Conservation (phyloP, 2,888 invertebrate species). For the Chirona hameri region DNA sequence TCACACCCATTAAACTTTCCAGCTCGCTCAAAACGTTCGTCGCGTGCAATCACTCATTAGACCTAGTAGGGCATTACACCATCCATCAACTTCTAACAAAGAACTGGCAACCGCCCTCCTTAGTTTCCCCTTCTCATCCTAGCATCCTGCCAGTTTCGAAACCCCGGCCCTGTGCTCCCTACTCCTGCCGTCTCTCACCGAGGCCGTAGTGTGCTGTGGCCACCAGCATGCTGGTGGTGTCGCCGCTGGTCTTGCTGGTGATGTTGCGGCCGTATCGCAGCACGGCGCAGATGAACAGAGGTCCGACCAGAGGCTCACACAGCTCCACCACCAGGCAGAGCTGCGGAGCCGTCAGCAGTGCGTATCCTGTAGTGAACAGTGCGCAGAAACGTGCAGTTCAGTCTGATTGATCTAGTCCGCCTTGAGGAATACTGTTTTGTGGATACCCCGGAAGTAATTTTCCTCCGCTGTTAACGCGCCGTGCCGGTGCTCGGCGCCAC, state of each 20-base stretch:
- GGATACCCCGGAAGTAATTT: too few relatives aligned
- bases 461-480: too few relatives aligned
- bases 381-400: too few relatives aligned
- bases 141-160: not conserved
- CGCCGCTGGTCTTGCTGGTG: conserved; percentile 4
- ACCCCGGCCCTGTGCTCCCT: not conserved
- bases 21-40: too few relatives aligned
- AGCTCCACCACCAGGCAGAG: not conserved
- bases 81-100: not conserved
- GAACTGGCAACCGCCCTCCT: not conserved
- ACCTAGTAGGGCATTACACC: not conserved
- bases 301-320: not conserved
- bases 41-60: too few relatives aligned
- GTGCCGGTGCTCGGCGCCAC: too few relatives aligned
- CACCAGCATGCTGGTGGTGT: not conserved
- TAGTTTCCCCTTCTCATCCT: not conserved
- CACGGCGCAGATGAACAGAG: conserved; percentile 12
- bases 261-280: conserved; percentile 1
- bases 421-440: too few relatives aligned
- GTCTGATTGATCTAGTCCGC: too few relatives aligned
- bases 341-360: not conserved
- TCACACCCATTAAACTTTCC: too few relatives aligned
- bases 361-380: not conserved
- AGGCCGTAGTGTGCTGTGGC: not conserved
- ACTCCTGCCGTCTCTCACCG: not conserved